Evolutionary conservation across 2,113 vertebrate species (phyloP).

Genomic region (Pseudois nayaur): DNA sequence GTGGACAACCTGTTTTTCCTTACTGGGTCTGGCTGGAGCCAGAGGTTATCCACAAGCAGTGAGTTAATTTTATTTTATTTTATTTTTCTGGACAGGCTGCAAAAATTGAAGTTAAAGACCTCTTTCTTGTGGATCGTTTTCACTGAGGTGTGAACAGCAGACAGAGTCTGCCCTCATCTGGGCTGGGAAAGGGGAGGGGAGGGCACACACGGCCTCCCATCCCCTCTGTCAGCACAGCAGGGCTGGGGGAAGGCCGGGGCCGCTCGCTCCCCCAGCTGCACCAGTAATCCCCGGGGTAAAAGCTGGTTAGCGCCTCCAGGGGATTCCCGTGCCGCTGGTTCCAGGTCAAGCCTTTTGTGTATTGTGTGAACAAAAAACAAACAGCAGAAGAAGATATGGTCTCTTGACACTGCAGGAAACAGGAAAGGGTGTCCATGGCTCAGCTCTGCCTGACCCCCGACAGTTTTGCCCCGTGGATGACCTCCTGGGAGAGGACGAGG

Average conservation of each 20-base stretch:
- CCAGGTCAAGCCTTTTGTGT: not conserved
- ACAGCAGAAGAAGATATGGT: not conserved
- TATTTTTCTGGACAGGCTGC: not conserved
- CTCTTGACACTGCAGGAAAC: not conserved
- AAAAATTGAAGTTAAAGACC: not conserved
- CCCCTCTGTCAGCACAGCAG: not conserved
- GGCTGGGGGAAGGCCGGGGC: not conserved
- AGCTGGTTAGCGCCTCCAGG: rapidly evolving
- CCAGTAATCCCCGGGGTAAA: rapidly evolving
- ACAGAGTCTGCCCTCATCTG: not conserved
- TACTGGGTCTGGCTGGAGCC: too few relatives aligned
- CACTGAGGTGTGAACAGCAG: not conserved
- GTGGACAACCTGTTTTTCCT: not conserved
- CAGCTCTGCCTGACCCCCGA: not conserved
- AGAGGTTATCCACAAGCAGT: too few relatives aligned
- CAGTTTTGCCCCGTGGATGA: not conserved
- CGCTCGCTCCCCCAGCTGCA: rapidly evolving
- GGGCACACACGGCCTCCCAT: not conserved
- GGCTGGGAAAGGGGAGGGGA: too few relatives aligned
- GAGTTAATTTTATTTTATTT: not conserved
- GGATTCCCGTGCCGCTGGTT: not conserved
- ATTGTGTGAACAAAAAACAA: not conserved
- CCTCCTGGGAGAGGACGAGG: not conserved
- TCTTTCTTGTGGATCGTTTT: not conserved
- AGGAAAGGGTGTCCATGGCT: not conserved